Evolutionary conservation across 1,140 invertebrate species (phyloP).

Genomic region (Danaus melanippus): DNA sequence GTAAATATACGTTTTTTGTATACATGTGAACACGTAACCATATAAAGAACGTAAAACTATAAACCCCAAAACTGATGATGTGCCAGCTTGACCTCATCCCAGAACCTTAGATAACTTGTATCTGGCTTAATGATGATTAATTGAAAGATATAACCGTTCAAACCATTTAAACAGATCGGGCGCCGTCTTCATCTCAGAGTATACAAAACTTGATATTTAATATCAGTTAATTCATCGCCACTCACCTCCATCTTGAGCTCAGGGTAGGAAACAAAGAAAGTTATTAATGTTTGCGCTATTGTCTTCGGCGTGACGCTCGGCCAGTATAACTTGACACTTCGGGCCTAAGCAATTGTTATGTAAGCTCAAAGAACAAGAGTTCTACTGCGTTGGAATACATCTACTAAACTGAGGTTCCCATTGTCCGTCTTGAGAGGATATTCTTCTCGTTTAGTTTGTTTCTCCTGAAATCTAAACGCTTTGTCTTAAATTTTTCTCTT

Average conservation of each 20-base stretch:
- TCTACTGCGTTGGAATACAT: conserved; percentile 31
- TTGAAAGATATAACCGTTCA: too few species aligned
- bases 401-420: conserved; percentile 41
- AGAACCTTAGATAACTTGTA: too few species aligned
- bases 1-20: not conserved
- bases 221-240: conserved; percentile 35
- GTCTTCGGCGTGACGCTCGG: conserved; percentile 36
- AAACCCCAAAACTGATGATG: not conserved
- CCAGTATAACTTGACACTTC: conserved; percentile 31
- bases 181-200: conserved; percentile 12
- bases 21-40: not conserved
- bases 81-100: not conserved
- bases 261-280: conserved; percentile 50
- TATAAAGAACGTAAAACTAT: not conserved
- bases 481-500: conserved; percentile 33
- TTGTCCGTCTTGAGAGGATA: conserved; percentile 42
- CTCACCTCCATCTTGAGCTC: conserved; percentile 25
- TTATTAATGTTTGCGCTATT: conserved; percentile 59
- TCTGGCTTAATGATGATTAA: too few species aligned
- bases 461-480: conserved; percentile 34
- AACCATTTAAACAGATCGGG: not conserved
- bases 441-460: conserved; percentile 39
- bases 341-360: conserved; percentile 24
- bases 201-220: conserved; percentile 27
- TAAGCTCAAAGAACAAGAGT: conserved; percentile 24